Base-by-base conservation (phyloP, 2,113 vertebrate species). In the Pseudorectes ferrugineus region DNA sequence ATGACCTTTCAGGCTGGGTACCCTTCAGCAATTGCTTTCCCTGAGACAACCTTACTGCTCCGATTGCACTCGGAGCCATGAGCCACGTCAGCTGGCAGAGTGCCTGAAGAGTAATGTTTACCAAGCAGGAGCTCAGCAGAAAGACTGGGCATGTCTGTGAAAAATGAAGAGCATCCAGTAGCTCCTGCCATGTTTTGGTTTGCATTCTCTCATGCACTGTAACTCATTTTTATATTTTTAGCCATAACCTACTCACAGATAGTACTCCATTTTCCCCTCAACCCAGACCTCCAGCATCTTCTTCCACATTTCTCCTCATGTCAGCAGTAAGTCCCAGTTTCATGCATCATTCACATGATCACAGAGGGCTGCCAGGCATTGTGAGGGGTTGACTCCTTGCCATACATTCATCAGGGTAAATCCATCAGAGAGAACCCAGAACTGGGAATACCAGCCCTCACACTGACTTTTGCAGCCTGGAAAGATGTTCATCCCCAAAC, bases 31-130 rank as follows among this genome's bases (percentile, higher is more conserved):
- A 62, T 26, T 80, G 35, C 51, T 13, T 36, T 61, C 26, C 49
- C 35, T 26, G 38, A 33, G 14, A 77, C 46, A 54, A n/a, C 74
- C 33, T 63, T 14, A 43, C n/a, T 72, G 68, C 48, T 62, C 46
- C 1, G 2, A 36, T 3, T 14, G 18, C 24, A 36, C 78, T 43
- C 5, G 0, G 22, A n/a, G 51, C 31, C 54, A 7, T 0, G 51
- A 84, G 68, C 52, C 49, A 20, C 2, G 2, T 1, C 3, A 16
- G 54, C 33, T 35, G 28, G n/a, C 10, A 31, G 1, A n/a, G 33
- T 2, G 2, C 65, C 75, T 55, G 4, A 38, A 36, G 31, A 59
- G 29, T 8, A n/a, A n/a, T 0, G 1, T 22, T 46, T 17, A 29
- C 45, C 40, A 43, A 58, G 59, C 43, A 55, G 28, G 31, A 82